A percentile compares a stretch with the other conserved stretches of the same genome.
Conservation (phyloP, 2,113 vertebrate species). For the Anhinga anhinga region DNA sequence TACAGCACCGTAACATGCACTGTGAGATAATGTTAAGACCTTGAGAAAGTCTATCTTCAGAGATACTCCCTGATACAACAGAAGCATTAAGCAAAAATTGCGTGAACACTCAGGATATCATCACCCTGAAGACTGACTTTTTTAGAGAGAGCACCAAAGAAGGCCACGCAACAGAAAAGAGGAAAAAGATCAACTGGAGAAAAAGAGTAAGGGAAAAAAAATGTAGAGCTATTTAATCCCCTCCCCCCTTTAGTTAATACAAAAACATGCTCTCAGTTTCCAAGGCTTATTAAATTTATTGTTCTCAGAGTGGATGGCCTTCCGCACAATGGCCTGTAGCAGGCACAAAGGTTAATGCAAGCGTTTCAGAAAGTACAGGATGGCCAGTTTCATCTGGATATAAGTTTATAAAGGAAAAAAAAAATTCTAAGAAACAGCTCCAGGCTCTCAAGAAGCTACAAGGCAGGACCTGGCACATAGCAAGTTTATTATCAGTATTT, state of each 20-base stretch:
- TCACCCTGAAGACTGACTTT: background rate
- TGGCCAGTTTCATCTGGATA: slow-evolving; percentile 8
- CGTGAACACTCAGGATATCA: background rate
- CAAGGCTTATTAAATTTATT: slow-evolving; percentile 34
- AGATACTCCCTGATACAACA: background rate
- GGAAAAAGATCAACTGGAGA: background rate
- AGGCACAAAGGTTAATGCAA: background rate
- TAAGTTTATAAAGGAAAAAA: background rate
- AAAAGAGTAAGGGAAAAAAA: background rate
- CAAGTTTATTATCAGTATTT: slow-evolving; percentile 22
- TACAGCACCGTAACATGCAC: too few species aligned
- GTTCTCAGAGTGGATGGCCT: background rate
- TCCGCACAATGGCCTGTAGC: background rate
- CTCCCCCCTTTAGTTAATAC: background rate
- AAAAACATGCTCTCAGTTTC: background rate
- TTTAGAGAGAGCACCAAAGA: background rate
- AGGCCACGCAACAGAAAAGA: background rate
- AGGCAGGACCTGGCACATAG: background rate
- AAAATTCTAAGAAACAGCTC: background rate
- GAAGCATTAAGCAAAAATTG: background rate
- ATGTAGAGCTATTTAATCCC: background rate
- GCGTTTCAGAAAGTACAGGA: background rate
- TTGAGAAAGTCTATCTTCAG: background rate
- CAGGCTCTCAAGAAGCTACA: slow-evolving; percentile 10
- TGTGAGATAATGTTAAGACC: background rate